Percentiles rank a stretch among this genome's conserved stretches.
Evolutionary conservation across 53 echinoderm and acorn worm species (phyloP).

Genomic region (Stichopus horrens): DNA sequence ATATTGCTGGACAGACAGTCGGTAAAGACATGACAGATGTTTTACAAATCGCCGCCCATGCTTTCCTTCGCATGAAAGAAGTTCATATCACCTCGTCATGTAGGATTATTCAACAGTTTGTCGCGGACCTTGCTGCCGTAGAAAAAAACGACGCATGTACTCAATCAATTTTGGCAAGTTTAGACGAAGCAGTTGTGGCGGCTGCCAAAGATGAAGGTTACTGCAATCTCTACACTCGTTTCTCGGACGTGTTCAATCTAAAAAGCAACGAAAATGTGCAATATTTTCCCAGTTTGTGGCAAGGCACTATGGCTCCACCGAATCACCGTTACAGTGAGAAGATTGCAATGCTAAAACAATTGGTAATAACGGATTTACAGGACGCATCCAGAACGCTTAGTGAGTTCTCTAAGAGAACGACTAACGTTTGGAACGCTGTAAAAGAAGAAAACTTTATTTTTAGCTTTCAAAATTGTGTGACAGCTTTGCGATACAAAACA

Average conservation of each 20-base stretch:
- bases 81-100: constrained; percentile 34
- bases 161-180: not conserved
- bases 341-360: constrained; percentile 2
- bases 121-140: constrained; percentile 36
- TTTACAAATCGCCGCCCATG: constrained; percentile 40
- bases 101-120: constrained; percentile 41
- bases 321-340: constrained; percentile 45
- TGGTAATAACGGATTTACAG: constrained; percentile 16
- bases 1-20: constrained; percentile 41
- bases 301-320: constrained; percentile 41
- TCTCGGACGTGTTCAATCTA: constrained; percentile 43
- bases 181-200: constrained; percentile 28
- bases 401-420: constrained; percentile 14
- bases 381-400: not conserved
- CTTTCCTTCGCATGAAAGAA: constrained; percentile 42
- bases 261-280: constrained; percentile 31
- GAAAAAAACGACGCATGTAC: constrained; percentile 46
- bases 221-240: constrained; percentile 6
- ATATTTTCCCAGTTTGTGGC: constrained; percentile 26
- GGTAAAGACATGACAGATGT: constrained; percentile 50
- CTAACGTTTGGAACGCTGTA: constrained; percentile 36
- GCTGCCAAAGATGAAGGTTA: constrained; percentile 43
- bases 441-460: constrained; percentile 48
- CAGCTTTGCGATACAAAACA: constrained; percentile 39
- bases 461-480: constrained; percentile 47